Evolutionary conservation across 2,113 vertebrate species (phyloP), one percentile per base, ranked within the genome.

Genomic region (Ochotona princeps): DNA sequence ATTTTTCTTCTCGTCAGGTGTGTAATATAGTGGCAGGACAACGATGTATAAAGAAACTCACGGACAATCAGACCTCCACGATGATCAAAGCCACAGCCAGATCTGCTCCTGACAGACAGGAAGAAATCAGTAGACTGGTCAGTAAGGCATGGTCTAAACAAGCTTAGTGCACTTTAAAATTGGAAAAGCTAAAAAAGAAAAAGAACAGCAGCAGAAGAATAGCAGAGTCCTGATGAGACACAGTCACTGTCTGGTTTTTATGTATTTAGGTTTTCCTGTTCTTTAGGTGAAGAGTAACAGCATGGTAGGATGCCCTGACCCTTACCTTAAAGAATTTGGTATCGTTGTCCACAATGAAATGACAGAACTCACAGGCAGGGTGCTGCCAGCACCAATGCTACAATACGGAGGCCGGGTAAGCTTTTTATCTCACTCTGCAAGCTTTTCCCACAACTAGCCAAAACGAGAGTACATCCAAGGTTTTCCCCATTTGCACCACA

Each of bases 41-140:
- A 97, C 97, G 99, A 49, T 99, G 99, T 81, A 99, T 99, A 96
- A 99, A 99, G 98, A 99, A 99, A 91, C 98, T 99, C 14, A 99
- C 99, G 0, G 99, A 99, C 98, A 99, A 99, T 98, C 99, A 99
- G 96, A 99, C 99, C 0, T 99, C 99, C 1, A 99, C 99, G 9
- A 99, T 99, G 99, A 99, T 99, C 96, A 99, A 99, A 98, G 99
- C 99, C 4, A 99, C 99, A 0, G 99, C 99, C 10, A 98, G 99
- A 83, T 99, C 99, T 2, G 99, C 99, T 30, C 99, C 99, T 0
- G 99, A 99, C 98, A 97, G 99, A 63, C 99, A 99, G 97, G 99
- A 99, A 75, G 99, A 99, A 97, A 99, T 99, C 98, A 99, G 99
- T 97, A 98, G 99, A 95, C 98, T 99, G 95, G 99, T 99, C 97